phyloP scores from a whole-genome alignment of 2,888 invertebrate genomes.

The Meta bourneti region DNA sequence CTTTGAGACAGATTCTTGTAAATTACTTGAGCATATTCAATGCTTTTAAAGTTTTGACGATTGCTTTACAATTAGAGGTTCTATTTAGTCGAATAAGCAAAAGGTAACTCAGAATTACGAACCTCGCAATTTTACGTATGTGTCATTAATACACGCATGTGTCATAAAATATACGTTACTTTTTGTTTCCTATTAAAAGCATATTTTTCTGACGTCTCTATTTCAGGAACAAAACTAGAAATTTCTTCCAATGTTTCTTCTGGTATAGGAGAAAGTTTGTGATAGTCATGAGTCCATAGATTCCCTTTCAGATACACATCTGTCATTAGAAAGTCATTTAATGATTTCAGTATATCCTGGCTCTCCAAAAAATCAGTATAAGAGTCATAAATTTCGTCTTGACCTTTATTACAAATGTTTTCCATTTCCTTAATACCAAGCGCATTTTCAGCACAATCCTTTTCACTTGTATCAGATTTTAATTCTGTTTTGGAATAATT shows the following conservation, averaged over 20 bases:
- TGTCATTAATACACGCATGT: no score
- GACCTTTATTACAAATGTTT: background rate
- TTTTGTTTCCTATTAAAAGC: no score
- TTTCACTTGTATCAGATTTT: background rate
- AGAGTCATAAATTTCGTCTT: background rate
- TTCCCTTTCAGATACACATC: background rate
- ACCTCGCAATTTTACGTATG: no score
- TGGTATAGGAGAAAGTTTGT: constrained; percentile 35
- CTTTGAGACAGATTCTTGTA: no score
- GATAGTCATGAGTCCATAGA: background rate
- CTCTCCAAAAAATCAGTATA: background rate
- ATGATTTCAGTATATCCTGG: background rate
- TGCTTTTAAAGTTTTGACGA: no score
- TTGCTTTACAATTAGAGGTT: no score
- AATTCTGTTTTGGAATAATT: background rate
- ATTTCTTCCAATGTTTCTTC: constrained; percentile 18
- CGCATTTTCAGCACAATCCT: background rate
- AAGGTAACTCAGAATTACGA: no score
- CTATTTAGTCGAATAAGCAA: no score
- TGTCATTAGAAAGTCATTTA: background rate
- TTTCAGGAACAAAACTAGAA: background rate
- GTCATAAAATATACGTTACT: no score
- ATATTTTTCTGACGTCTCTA: no score
- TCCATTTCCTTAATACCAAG: background rate
- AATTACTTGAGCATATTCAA: no score